These are phyloP conservation scores for Ectemnius continuus DNA, from an alignment of 2,888 invertebrate genomes.

Conservation along the genomic window DNA sequence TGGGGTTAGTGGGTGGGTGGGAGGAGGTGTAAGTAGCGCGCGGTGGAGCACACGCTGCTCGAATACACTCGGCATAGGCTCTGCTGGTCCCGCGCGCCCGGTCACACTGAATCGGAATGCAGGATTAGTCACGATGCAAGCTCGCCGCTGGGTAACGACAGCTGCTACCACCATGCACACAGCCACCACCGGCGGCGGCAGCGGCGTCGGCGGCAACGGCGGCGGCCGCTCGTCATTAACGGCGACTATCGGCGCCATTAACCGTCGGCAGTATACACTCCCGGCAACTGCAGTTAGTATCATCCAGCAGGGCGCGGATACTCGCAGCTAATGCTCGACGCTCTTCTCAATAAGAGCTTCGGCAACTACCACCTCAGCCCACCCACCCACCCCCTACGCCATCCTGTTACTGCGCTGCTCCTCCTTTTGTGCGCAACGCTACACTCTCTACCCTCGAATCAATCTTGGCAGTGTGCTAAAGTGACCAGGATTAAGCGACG, in stretches of 20 bases:
- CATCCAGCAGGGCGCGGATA: constrained; percentile 42
- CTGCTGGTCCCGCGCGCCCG: constrained; percentile 53
- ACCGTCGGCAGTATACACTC: constrained; percentile 45
- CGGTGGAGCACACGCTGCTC: background rate
- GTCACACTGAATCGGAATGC: constrained; percentile 71
- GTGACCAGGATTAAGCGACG: too few relatives aligned
- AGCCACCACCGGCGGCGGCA: constrained; percentile 23
- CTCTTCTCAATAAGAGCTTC: constrained; percentile 3
- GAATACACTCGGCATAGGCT: constrained; percentile 46
- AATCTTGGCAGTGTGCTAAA: constrained; percentile 1
- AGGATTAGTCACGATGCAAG: constrained; percentile 73
- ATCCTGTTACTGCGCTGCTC: background rate
- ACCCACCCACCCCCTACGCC: background rate
- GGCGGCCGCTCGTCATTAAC: constrained; percentile 53
- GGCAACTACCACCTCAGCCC: background rate
- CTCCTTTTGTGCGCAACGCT: background rate
- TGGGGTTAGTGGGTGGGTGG: background rate
- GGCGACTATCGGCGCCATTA: constrained; percentile 56
- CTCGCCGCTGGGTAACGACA: constrained; percentile 73
- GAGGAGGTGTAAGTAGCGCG: background rate
- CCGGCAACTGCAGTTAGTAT: constrained; percentile 36
- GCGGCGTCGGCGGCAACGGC: too few relatives aligned
- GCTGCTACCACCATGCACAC: constrained; percentile 68
- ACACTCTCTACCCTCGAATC: background rate
- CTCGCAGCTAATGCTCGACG: constrained; percentile 14